Base-by-base conservation (phyloP, 1,140 invertebrate genomes). In the Drosophila kepulauana region DNA sequence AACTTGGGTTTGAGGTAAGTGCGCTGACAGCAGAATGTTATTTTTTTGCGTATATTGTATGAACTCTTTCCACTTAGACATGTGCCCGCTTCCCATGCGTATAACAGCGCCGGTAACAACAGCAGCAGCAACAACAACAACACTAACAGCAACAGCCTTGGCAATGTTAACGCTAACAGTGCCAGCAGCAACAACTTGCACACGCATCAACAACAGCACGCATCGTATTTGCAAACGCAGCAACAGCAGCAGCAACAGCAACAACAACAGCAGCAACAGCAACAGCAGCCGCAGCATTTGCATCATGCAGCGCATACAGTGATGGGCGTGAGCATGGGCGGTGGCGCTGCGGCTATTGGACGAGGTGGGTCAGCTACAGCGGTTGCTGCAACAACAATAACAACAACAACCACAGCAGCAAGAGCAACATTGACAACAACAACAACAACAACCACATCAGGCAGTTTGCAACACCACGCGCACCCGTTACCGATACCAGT, bases 361-460 rank as follows among this genome's bases (percentile, higher is more conserved):
- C 89, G 88, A 91, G 88, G 88, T 91, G 88, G 88, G 88, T 88
- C 90, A 82, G 81, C 90, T 73, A 73, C 75, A 72, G 59, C 78
- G 25, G 52, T 69, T 61, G 59, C 72, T 62, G 65, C 66, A 76
- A 62, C 68, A 54, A 74, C 75, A 69, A 61, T 67, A 78, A 75
- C 82, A 68, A 75, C 77, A 77, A 38, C 35, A 38, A 38, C 35
- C 6, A 38, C 35, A 38, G 54, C 84, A 73, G 66, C 82, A 77
- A 70, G 77, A 68, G 41, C 67, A 67, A 20, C 73, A 71, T 69
- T 73, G 80, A 79, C 85, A 72, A 75, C 86, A 78, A 79, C 86
- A 72, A 75, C 86, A 78, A 85, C 89, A 75, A 79, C 85, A 72
- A 75, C 86, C 75, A 85, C 89, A 75, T 66, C 75, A 66, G 64